These are phyloP conservation scores for Progne subis DNA, from an alignment of 2,113 vertebrate genomes.

Conservation along the genomic window DNA sequence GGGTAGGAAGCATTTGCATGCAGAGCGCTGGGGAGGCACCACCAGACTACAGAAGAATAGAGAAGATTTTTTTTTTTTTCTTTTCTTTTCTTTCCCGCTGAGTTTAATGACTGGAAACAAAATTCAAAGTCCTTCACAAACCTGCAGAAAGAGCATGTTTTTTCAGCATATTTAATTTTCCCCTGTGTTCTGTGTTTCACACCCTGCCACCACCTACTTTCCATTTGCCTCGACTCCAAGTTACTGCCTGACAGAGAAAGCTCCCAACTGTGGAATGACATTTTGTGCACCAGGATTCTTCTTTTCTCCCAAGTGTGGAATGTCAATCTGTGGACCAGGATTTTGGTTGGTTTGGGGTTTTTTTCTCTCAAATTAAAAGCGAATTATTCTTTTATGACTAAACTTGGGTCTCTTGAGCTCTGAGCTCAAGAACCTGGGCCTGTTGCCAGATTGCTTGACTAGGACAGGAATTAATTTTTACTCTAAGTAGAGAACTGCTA, in stretches of 20 bases:
- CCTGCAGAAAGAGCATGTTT: not conserved
- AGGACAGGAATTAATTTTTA: slow-evolving; percentile 14
- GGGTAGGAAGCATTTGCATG: not conserved
- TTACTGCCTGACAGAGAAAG: not conserved
- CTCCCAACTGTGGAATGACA: not conserved
- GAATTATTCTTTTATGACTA: slow-evolving; percentile 10
- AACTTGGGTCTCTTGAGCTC: not conserved
- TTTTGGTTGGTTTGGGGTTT: not conserved
- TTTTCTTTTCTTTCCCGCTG: not conserved
- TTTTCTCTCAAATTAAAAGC: not conserved
- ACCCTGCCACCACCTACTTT: not conserved
- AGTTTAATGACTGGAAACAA: slow-evolving; percentile 1
- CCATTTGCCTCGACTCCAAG: not conserved
- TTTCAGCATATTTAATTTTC: not conserved
- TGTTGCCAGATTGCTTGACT: not conserved
- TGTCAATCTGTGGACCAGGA: not conserved
- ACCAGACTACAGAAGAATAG: not conserved
- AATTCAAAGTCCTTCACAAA: not conserved
- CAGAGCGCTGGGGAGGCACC: not conserved
- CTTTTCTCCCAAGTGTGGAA: not conserved
- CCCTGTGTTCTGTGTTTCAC: not conserved
- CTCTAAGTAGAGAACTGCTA: not conserved
- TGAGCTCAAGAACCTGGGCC: not conserved
- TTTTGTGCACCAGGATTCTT: not conserved
- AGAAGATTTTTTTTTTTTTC: not conserved